These are phyloP conservation scores for Tipula lateralis DNA, from an alignment of 2,888 invertebrate species.

Conservation along the genomic window DNA sequence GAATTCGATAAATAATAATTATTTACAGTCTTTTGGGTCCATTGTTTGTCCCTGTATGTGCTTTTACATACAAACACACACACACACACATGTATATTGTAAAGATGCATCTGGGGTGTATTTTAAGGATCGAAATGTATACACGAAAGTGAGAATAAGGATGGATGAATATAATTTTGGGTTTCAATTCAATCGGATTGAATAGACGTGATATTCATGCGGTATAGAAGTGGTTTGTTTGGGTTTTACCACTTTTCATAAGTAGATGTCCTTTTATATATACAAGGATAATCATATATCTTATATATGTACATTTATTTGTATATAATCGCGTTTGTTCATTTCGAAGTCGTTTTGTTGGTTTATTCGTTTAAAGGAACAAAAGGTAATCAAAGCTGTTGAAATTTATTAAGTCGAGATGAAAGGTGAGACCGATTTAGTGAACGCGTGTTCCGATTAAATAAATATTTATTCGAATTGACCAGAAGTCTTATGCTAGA, in stretches of 20 bases:
- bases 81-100: background rate
- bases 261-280: background rate
- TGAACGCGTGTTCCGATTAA: background rate
- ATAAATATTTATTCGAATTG: background rate
- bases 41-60: background rate
- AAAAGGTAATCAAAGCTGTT: background rate
- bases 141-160: background rate
- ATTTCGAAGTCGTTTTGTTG: background rate
- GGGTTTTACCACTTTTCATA: background rate
- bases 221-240: conserved; percentile 9
- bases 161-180: conserved; percentile 13
- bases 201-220: background rate
- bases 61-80: background rate
- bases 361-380: background rate
- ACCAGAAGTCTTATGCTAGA: background rate
- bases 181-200: background rate
- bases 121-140: background rate
- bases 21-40: conserved; percentile 13
- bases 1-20: conserved; percentile 24
- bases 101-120: conserved; percentile 1
- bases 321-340: background rate
- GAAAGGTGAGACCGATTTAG: conserved; percentile 6
- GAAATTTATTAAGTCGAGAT: background rate
- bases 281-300: background rate
- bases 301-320: background rate